phyloP scores from a whole-genome alignment of 92 coral and sea anemone genomes.

The Heteractis magnifica region DNA sequence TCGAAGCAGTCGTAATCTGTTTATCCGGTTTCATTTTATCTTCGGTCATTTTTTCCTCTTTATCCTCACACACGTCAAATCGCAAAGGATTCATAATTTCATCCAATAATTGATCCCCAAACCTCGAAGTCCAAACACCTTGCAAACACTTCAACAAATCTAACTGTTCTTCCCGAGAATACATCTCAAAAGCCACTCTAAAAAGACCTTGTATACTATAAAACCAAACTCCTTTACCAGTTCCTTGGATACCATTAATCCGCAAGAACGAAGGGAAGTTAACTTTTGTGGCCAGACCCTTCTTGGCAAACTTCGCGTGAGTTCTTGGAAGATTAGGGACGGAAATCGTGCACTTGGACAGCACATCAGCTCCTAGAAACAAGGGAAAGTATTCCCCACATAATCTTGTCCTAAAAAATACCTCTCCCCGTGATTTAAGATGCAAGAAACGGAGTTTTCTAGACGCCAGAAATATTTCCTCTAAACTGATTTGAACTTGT shows the following conservation, averaged over 20 bases:
- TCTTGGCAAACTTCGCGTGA: slow-evolving; percentile 81
- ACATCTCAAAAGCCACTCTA: slow-evolving; percentile 79
- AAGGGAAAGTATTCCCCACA: slow-evolving; percentile 51
- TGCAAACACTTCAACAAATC: slow-evolving; percentile 60
- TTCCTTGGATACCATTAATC: slow-evolving; percentile 78
- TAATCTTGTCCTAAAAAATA: slow-evolving; percentile 17
- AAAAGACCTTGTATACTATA: slow-evolving; percentile 89
- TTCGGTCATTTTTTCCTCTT: neutral
- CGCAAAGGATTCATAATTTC: slow-evolving; percentile 5
- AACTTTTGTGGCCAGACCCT: slow-evolving; percentile 74
- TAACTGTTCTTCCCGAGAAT: slow-evolving; percentile 78
- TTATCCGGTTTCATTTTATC: neutral
- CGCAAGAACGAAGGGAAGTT: slow-evolving; percentile 60
- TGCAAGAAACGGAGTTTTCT: slow-evolving; percentile 75
- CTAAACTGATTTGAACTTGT: slow-evolving; percentile 44
- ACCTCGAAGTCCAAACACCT: slow-evolving; percentile 65
- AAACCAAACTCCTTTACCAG: slow-evolving; percentile 89
- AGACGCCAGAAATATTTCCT: slow-evolving; percentile 53
- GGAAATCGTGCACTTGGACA: slow-evolving; percentile 67
- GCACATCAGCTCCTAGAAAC: slow-evolving; percentile 87
- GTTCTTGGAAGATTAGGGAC: slow-evolving; percentile 80
- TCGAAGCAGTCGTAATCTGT: neutral
- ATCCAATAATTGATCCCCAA: slow-evolving; percentile 56
- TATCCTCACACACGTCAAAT: neutral
- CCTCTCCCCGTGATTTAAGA: slow-evolving; percentile 45